Percentiles rank a stretch among this genome's conserved stretches.
Evolutionary conservation across 2,113 vertebrate species (phyloP).

Genomic region (Campylomormyrus tamandua): DNA sequence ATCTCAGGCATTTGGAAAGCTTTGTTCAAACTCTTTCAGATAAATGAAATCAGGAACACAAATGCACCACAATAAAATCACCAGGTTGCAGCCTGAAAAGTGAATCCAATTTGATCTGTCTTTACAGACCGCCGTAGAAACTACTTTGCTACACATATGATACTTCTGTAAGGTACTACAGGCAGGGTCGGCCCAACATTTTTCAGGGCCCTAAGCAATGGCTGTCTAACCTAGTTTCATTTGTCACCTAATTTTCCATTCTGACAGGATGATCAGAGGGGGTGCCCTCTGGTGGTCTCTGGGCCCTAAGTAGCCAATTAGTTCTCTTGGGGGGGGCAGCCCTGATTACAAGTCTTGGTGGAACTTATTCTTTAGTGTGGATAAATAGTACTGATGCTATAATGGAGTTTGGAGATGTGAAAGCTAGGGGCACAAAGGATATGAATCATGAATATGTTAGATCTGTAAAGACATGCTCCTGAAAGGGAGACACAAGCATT

Average conservation of each 20-base stretch:
- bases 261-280: neutral
- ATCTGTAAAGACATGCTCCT: conserved; percentile 76
- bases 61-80: neutral
- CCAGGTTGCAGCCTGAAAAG: neutral
- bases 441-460: conserved; percentile 50
- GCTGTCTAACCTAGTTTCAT: neutral
- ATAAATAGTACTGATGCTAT: neutral
- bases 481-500: conserved; percentile 3
- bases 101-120: neutral
- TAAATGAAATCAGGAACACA: neutral
- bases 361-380: neutral
- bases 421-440: neutral
- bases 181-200: neutral
- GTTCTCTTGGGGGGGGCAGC: no score
- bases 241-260: neutral
- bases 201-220: neutral
- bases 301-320: no score
- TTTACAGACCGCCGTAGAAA: neutral
- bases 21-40: neutral
- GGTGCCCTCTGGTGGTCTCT: neutral
- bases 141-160: neutral
- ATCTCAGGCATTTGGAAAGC: neutral
- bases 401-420: neutral
- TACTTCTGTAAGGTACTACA: neutral
- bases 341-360: neutral